These are phyloP conservation scores for Salminus brasiliensis DNA, from an alignment of 2,113 vertebrate genomes.

Conservation along the genomic window DNA sequence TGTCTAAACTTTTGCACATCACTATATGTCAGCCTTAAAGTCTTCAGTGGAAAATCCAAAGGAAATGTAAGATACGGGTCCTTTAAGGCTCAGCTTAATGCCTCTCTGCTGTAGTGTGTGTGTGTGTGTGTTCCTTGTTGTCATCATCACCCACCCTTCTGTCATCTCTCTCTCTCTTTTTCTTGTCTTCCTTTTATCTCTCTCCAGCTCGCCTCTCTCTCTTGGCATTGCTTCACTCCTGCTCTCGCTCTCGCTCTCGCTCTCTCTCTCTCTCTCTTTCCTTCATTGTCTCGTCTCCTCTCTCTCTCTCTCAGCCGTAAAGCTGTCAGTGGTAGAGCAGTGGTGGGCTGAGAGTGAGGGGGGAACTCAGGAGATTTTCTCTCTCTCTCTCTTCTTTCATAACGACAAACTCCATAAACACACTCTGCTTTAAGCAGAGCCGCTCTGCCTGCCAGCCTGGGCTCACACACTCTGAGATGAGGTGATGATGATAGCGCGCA, in stretches of 20 bases:
- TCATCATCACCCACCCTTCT: constrained; percentile 23
- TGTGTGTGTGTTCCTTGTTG: constrained; percentile 24
- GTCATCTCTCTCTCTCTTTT: constrained; percentile 30
- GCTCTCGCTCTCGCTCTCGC: constrained; percentile 10
- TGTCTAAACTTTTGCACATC: too few species aligned
- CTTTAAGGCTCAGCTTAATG: too few species aligned
- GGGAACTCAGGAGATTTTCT: too few species aligned
- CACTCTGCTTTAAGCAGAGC: constrained; percentile 21
- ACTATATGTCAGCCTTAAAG: too few species aligned
- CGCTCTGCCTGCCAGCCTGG: not conserved
- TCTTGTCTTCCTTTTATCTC: constrained; percentile 17
- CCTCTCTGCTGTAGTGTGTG: constrained; percentile 15
- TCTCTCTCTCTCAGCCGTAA: constrained; percentile 2
- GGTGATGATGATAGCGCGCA: constrained; percentile 31
- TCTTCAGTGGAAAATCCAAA: too few species aligned
- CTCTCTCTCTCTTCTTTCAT: constrained; percentile 44
- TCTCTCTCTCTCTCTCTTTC: constrained; percentile 14
- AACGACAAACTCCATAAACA: constrained; percentile 76
- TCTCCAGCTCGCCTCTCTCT: constrained; percentile 2
- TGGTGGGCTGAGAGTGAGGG: too few species aligned
- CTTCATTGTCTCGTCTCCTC: constrained; percentile 8
- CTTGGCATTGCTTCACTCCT: constrained; percentile 19
- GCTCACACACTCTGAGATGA: constrained; percentile 6
- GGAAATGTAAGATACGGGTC: too few species aligned
- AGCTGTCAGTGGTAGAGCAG: too few species aligned